Conservation (phyloP, 2,888 invertebrate genomes). For the Linyphia triangularis region DNA sequence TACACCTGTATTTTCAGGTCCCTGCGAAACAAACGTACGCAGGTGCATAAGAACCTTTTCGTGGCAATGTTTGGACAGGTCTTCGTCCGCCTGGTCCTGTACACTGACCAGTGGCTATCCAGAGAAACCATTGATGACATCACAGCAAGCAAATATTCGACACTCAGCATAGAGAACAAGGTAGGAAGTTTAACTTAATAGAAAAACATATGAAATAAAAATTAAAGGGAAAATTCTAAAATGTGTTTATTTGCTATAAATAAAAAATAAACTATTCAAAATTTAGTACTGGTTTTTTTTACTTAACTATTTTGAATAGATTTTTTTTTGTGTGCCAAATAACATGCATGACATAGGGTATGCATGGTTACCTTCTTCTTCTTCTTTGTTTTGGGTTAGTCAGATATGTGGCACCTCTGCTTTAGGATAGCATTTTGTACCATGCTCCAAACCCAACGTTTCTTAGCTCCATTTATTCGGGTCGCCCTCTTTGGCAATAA, state of each 20-base stretch:
- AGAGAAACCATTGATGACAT: slow-evolving; percentile 77
- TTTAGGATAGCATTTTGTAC: no score
- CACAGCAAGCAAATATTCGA: neutral
- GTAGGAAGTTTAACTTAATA: neutral
- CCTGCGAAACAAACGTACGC: slow-evolving; percentile 89
- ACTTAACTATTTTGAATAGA: neutral
- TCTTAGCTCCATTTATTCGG: no score
- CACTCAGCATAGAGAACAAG: slow-evolving; percentile 63
- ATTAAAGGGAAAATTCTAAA: neutral
- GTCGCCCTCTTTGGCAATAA: no score
- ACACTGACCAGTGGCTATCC: slow-evolving; percentile 85
- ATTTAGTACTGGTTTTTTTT: neutral
- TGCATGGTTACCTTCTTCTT: no score
- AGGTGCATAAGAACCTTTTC: slow-evolving; percentile 92
- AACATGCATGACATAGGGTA: no score
- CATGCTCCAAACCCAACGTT: no score
- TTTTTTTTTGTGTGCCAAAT: no score
- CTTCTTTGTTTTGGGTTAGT: no score
- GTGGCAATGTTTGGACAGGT: slow-evolving; percentile 90
- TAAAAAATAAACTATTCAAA: neutral
- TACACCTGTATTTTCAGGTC: slow-evolving; percentile 83
- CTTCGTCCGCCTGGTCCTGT: slow-evolving; percentile 86
- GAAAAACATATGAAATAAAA: neutral
- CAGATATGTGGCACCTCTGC: no score
- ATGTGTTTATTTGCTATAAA: neutral